A percentile compares a stretch with the other conserved stretches of the same genome.
phyloP scores from a whole-genome alignment of 2,888 invertebrate species.

The Brenthis daphne region DNA sequence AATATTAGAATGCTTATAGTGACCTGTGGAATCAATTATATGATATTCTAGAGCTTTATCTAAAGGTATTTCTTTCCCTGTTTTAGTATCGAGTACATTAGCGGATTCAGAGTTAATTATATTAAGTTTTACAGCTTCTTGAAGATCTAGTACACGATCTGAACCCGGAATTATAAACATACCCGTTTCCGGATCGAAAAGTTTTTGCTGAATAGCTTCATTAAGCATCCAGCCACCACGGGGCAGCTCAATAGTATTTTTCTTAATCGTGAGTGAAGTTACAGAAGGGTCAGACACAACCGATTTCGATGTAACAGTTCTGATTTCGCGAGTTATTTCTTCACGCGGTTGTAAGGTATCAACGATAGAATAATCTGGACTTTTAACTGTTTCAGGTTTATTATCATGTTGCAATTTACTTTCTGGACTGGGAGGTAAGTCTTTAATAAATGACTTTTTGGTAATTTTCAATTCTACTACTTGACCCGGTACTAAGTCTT shows the following conservation, averaged over 20 bases:
- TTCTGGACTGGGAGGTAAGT: constrained; percentile 72
- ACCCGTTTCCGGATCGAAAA: constrained; percentile 92
- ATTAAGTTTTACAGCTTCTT: constrained; percentile 92
- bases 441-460: constrained; percentile 77
- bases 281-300: constrained; percentile 75
- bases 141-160: constrained; percentile 91
- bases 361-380: constrained; percentile 74
- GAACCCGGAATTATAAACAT: constrained; percentile 93
- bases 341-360: constrained; percentile 54
- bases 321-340: constrained; percentile 57
- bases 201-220: constrained; percentile 90
- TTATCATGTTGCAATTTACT: constrained; percentile 76
- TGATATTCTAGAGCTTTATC: constrained; percentile 89
- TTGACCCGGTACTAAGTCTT: constrained; percentile 72
- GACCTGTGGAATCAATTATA: constrained; percentile 89
- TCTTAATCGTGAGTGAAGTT: constrained; percentile 80
- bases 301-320: constrained; percentile 69
- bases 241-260: constrained; percentile 90
- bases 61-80: constrained; percentile 86
- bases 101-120: constrained; percentile 93
- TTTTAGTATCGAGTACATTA: constrained; percentile 89
- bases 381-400: constrained; percentile 82
- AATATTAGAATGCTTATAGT: constrained; percentile 82
- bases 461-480: constrained; percentile 79
- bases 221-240: constrained; percentile 91